These are phyloP conservation scores for Nothobranchius kuhntae DNA, from an alignment of 2,113 vertebrate genomes.

Conservation along the genomic window DNA sequence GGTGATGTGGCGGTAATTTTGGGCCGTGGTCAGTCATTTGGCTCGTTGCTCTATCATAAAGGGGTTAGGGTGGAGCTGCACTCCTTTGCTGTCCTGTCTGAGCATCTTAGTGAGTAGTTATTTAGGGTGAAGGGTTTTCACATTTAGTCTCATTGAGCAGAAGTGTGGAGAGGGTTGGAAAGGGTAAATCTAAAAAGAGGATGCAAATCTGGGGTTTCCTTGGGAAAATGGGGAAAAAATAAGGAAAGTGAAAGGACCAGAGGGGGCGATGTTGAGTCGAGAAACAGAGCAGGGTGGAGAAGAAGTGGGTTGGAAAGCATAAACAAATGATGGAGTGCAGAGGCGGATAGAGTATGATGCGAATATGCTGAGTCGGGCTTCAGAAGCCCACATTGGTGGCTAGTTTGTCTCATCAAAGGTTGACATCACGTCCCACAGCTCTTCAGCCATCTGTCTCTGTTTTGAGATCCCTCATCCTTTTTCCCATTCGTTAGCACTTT, in stretches of 20 bases:
- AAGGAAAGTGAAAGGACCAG: background rate
- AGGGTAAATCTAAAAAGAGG: slow-evolving; percentile 10
- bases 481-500: background rate
- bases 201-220: slow-evolving; percentile 33
- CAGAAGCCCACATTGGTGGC: slow-evolving; percentile 22
- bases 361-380: slow-evolving; percentile 25
- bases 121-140: slow-evolving; percentile 37
- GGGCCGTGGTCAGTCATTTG: slow-evolving; percentile 39
- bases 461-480: background rate
- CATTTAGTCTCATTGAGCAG: slow-evolving; percentile 1
- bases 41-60: slow-evolving; percentile 52
- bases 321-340: slow-evolving; percentile 26
- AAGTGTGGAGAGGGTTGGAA: slow-evolving; percentile 3
- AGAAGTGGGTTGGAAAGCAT: slow-evolving; percentile 13
- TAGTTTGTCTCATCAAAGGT: slow-evolving; percentile 7
- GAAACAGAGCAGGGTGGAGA: background rate
- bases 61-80: slow-evolving; percentile 42
- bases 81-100: slow-evolving; percentile 40
- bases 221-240: slow-evolving; percentile 22
- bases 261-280: slow-evolving; percentile 14
- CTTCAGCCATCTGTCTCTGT: slow-evolving; percentile 2
- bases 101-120: slow-evolving; percentile 18
- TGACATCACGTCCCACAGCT: slow-evolving; percentile 34
- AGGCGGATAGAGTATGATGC: slow-evolving; percentile 22
- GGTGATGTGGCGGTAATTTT: slow-evolving; percentile 62